Conservation (phyloP, 2,888 invertebrate species). For the Nephrotoma appendiculata region DNA sequence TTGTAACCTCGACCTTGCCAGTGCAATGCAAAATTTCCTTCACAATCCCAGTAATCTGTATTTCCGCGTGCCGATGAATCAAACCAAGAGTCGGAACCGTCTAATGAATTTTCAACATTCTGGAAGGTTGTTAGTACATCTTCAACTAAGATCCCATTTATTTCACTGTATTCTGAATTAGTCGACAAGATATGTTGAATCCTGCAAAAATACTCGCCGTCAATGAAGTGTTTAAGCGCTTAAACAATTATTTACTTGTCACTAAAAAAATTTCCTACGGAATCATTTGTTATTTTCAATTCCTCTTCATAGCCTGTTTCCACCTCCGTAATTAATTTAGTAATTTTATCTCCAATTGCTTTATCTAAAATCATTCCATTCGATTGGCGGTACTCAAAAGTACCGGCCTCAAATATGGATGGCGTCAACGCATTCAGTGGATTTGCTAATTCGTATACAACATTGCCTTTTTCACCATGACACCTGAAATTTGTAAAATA, state of each 20-base stretch:
- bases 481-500: constrained; percentile 31
- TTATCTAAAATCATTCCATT: constrained; percentile 27
- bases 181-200: not conserved
- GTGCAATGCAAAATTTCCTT: constrained; percentile 52
- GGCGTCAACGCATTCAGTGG: not conserved
- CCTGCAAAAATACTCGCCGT: not conserved
- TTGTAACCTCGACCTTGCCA: constrained; percentile 62
- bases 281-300: constrained; percentile 23
- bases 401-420: constrained; percentile 7
- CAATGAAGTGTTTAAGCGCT: too few species aligned
- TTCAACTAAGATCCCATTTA: constrained; percentile 29
- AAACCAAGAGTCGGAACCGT: constrained; percentile 49
- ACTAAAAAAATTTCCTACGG: constrained; percentile 24
- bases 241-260: constrained; percentile 16
- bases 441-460: constrained; percentile 39
- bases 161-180: constrained; percentile 21
- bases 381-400: constrained; percentile 26
- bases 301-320: constrained; percentile 21
- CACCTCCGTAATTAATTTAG: constrained; percentile 25
- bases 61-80: constrained; percentile 50
- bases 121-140: constrained; percentile 47
- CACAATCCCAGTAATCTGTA: constrained; percentile 47
- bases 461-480: constrained; percentile 46
- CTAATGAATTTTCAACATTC: constrained; percentile 31
- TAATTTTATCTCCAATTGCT: constrained; percentile 22